Percentiles rank a stretch among this genome's conserved stretches.
phyloP scores from a whole-genome alignment of 2,113 vertebrate genomes.

The Pelecanus crispus region DNA sequence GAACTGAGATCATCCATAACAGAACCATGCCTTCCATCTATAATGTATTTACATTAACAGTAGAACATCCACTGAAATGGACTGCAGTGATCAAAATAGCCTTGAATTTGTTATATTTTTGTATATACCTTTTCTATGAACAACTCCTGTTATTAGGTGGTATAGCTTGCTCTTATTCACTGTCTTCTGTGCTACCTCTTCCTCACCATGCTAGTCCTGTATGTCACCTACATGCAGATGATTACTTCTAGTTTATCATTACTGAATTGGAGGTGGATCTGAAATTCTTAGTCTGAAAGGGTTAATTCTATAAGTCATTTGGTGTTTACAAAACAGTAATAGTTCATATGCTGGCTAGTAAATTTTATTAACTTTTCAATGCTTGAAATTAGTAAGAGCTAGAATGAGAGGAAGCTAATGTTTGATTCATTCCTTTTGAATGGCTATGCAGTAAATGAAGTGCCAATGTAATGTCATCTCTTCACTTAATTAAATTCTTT shows the following conservation, averaged over 20 bases:
- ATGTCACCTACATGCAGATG: background rate
- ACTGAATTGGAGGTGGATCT: background rate
- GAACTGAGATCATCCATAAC: background rate
- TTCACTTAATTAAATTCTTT: background rate
- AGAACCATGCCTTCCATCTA: background rate
- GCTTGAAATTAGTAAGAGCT: background rate
- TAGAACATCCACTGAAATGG: background rate
- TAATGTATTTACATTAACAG: background rate
- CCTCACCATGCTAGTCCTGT: background rate
- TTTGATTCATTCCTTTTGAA: background rate
- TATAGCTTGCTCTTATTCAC: background rate
- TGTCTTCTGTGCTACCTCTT: background rate
- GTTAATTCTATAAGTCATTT: background rate
- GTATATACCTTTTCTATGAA: background rate
- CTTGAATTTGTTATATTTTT: background rate
- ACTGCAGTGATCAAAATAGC: background rate
- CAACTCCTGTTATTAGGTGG: background rate
- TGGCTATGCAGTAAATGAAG: background rate
- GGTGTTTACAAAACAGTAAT: background rate
- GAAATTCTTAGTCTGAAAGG: background rate
- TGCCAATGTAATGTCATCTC: background rate
- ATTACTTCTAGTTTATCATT: background rate
- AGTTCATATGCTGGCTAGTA: background rate
- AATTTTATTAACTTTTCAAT: background rate
- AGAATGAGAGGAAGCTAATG: background rate